These are phyloP conservation scores for Alauda arvensis DNA, from an alignment of 2,797 vertebrate species.

Conservation along the genomic window DNA sequence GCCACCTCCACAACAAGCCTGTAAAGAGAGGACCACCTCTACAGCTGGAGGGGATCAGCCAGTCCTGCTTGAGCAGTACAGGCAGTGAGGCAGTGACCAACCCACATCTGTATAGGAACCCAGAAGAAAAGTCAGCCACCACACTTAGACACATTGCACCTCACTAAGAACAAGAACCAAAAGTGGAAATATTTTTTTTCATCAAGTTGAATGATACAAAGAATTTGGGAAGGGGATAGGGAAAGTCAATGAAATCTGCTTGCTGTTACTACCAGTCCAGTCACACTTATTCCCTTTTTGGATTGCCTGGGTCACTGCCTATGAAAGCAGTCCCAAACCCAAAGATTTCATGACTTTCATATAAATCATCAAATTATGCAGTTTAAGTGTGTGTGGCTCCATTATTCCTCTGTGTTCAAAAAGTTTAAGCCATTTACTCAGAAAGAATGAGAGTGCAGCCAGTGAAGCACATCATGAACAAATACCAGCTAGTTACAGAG, in stretches of 20 bases:
- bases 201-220: neutral
- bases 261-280: neutral
- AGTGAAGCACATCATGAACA: constrained; percentile 39
- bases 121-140: neutral
- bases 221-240: neutral
- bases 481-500: constrained; percentile 30
- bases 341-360: neutral
- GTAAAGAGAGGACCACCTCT: neutral
- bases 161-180: neutral
- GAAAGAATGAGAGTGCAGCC: constrained; percentile 3
- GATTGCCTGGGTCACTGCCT: neutral
- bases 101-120: neutral
- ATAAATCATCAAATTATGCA: neutral
- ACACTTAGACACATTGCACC: neutral
- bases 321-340: neutral
- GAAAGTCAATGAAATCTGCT: neutral
- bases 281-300: neutral
- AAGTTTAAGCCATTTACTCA: constrained; percentile 10
- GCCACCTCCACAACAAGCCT: neutral
- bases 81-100: neutral
- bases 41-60: neutral
- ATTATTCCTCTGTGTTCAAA: constrained; percentile 17
- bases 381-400: neutral
- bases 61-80: neutral
- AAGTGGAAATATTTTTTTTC: neutral